phyloP scores from a whole-genome alignment of 2,888 invertebrate species.

The Folsomia candida region DNA sequence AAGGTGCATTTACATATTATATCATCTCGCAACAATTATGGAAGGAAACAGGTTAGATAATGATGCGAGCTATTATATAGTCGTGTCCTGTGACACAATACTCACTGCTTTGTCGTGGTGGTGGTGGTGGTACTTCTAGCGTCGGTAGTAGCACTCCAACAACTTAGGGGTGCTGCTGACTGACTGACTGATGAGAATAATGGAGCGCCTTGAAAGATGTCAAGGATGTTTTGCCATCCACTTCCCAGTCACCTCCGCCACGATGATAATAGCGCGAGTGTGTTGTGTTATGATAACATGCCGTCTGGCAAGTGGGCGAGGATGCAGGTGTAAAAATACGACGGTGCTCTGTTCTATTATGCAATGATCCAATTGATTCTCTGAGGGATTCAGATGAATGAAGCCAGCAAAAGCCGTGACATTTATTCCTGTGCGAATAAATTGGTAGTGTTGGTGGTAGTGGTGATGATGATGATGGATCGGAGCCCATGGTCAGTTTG shows the following conservation, averaged over 20 bases:
- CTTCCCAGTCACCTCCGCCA: slow-evolving; percentile 41
- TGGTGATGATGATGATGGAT: slow-evolving; percentile 20
- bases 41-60: not conserved
- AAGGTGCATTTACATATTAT: not conserved
- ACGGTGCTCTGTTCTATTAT: no score
- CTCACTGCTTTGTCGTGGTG: no score
- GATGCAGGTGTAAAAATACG: no score
- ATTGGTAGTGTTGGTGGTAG: not conserved
- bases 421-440: slow-evolving; percentile 30
- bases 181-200: not conserved
- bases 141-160: no score
- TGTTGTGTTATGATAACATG: no score
- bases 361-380: no score
- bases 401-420: slow-evolving; percentile 36
- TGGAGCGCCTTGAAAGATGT: slow-evolving; percentile 36
- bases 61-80: no score
- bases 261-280: slow-evolving; percentile 44
- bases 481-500: slow-evolving; percentile 42
- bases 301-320: no score
- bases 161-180: not conserved
- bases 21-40: not conserved
- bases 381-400: no score
- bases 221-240: slow-evolving; percentile 37
- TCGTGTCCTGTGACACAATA: no score
- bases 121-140: no score